Percentiles rank a stretch among this genome's conserved stretches.
Evolutionary conservation across 2,797 vertebrate genomes (phyloP).

Genomic region (Molothrus ater): DNA sequence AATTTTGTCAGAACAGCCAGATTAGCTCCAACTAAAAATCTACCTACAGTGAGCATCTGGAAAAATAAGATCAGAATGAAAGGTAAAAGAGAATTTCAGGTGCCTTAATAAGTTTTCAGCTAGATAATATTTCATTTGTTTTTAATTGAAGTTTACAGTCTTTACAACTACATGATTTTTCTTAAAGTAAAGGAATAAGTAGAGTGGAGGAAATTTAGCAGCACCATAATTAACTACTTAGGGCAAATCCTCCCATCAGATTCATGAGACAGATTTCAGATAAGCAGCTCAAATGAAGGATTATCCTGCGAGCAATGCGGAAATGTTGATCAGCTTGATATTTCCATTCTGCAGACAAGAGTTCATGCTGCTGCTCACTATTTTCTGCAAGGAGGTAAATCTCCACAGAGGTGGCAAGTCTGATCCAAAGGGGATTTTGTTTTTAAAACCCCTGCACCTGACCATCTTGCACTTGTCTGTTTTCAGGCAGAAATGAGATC

Average conservation of each 20-base stretch:
- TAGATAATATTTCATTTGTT: neutral
- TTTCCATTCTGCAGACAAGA: constrained; percentile 51
- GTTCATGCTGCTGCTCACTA: constrained; percentile 18
- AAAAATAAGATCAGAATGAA: neutral
- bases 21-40: neutral
- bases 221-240: constrained; percentile 61
- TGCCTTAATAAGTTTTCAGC: neutral
- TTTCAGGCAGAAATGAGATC: constrained; percentile 10
- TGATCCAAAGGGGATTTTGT: neutral
- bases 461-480: neutral
- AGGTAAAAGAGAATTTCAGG: neutral
- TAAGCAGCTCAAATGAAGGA: constrained; percentile 67
- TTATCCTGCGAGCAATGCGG: constrained; percentile 62
- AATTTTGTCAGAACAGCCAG: neutral
- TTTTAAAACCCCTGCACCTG: neutral
- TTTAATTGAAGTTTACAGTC: neutral
- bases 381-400: constrained; percentile 37
- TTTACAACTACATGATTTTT: neutral
- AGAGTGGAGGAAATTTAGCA: constrained; percentile 43
- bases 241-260: constrained; percentile 56
- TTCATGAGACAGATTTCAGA: constrained; percentile 65
- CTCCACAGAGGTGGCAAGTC: neutral
- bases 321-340: constrained; percentile 63
- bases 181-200: constrained; percentile 16
- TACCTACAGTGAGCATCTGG: neutral